Percentiles rank a stretch among this genome's conserved stretches.
These are phyloP conservation scores for Eciton burchellii DNA, from an alignment of 1,140 invertebrate genomes.

Conservation along the genomic window DNA sequence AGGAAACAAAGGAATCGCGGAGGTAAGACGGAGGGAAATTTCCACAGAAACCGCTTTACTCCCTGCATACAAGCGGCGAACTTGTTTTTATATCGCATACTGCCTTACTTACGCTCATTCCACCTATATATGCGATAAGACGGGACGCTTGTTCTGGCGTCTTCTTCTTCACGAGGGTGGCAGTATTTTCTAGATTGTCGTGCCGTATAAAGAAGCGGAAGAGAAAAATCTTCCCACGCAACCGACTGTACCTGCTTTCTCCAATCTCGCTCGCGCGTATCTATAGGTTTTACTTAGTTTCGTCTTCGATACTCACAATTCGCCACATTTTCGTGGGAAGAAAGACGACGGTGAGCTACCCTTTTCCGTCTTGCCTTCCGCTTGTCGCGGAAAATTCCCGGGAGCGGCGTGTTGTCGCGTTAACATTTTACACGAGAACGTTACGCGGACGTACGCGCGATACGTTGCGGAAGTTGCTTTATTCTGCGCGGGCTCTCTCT, in stretches of 20 bases:
- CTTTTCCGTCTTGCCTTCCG: background rate
- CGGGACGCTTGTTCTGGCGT: constrained; percentile 10
- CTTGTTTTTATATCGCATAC: constrained; percentile 27
- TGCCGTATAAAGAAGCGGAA: constrained; percentile 17
- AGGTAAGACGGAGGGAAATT: constrained; percentile 14
- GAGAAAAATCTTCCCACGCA: constrained; percentile 38
- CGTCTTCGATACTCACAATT: constrained; percentile 37
- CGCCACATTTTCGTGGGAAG: constrained; percentile 7
- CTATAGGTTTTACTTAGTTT: constrained; percentile 52
- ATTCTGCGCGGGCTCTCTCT: background rate
- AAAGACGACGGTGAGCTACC: background rate
- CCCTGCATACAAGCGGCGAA: background rate
- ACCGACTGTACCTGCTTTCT: constrained; percentile 39
- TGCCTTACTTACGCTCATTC: constrained; percentile 23
- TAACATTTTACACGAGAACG: background rate
- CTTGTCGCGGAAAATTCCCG: constrained; percentile 19
- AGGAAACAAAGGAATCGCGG: background rate
- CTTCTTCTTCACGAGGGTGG: constrained; percentile 19
- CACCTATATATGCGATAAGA: constrained; percentile 22
- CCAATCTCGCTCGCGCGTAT: constrained; percentile 11
- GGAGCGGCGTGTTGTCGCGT: background rate
- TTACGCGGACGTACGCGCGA: background rate
- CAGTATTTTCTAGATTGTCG: constrained; percentile 46
- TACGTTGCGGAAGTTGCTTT: background rate
- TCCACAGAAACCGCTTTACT: constrained; percentile 26